These are phyloP conservation scores for Oxyruncus cristatus DNA, from an alignment of 2,113 vertebrate genomes.

Conservation along the genomic window DNA sequence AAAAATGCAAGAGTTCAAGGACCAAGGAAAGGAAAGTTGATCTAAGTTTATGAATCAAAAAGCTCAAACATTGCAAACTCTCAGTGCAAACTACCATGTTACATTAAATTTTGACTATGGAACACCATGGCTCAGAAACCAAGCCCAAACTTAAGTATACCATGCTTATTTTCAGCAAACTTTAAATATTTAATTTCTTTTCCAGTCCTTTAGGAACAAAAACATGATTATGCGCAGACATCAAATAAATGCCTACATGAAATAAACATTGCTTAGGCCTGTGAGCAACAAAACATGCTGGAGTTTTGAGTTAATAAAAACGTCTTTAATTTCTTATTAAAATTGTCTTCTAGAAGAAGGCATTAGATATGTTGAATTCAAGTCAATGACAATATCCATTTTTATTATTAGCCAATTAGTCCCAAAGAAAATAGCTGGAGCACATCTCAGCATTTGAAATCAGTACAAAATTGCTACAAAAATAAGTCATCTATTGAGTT, in stretches of 20 bases:
- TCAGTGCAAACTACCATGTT: neutral
- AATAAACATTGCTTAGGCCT: neutral
- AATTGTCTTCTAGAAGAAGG: neutral
- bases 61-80: neutral
- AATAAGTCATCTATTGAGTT: neutral
- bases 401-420: neutral
- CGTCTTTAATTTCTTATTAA: neutral
- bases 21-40: constrained; percentile 11
- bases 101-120: neutral
- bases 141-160: neutral
- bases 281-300: neutral
- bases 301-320: neutral
- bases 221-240: neutral
- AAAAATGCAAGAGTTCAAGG: neutral
- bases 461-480: neutral
- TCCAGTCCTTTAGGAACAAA: neutral
- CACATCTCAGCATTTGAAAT: neutral
- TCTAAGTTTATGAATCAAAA: constrained; percentile 43
- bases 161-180: neutral
- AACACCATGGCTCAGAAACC: neutral
- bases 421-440: neutral
- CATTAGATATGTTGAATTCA: neutral
- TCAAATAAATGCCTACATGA: neutral
- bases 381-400: neutral
- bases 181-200: neutral